Percentiles rank a stretch among this genome's conserved stretches.
Conservation (phyloP, 35 echinoderm and acorn worm genomes). For the Chiridota heheva region DNA sequence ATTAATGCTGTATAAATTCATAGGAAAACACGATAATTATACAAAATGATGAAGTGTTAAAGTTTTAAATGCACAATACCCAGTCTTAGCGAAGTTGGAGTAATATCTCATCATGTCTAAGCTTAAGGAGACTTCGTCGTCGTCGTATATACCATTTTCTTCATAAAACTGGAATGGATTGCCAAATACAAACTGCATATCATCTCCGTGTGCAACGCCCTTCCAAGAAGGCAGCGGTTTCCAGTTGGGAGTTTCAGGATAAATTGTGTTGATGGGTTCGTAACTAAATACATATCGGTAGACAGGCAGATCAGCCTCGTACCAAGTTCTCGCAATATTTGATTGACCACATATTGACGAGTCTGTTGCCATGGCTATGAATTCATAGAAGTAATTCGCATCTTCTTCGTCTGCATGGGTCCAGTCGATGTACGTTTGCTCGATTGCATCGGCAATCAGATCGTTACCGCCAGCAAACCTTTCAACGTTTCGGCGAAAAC, state of each 20-base stretch:
- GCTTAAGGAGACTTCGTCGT: constrained; percentile 26
- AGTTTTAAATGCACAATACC: constrained; percentile 5
- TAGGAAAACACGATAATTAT: neutral
- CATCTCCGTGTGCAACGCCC: constrained; percentile 51
- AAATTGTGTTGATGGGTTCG: constrained; percentile 40
- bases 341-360: constrained; percentile 23
- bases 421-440: constrained; percentile 51
- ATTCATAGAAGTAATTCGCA: constrained; percentile 45
- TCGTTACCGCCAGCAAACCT: constrained; percentile 15
- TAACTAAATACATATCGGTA: constrained; percentile 39
- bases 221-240: too few species aligned
- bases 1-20: too few species aligned
- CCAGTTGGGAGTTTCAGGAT: constrained; percentile 21
- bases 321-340: constrained; percentile 21
- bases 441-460: constrained; percentile 17
- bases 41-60: neutral
- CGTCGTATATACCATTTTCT: constrained; percentile 12
- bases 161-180: constrained; percentile 47
- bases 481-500: constrained; percentile 21
- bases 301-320: constrained; percentile 13
- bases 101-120: constrained; percentile 53
- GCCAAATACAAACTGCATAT: constrained; percentile 66
- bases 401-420: constrained; percentile 11
- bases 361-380: constrained; percentile 52
- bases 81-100: constrained; percentile 61